phyloP scores from a whole-genome alignment of 2,888 invertebrate genomes.

The Arctia plantaginis region DNA sequence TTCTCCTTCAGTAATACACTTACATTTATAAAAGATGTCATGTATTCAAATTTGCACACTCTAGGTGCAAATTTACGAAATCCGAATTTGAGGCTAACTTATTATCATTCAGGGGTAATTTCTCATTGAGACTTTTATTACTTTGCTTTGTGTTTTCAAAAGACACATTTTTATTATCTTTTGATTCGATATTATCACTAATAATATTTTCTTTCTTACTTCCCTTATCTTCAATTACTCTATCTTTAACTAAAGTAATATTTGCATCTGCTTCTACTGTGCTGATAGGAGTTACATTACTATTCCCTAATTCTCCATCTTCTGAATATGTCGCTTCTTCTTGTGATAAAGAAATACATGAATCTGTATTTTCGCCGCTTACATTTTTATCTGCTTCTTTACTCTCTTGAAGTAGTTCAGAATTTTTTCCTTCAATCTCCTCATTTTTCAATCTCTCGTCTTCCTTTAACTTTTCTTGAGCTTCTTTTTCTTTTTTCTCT shows the following conservation, averaged over 20 bases:
- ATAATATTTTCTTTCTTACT: slow-evolving; percentile 13
- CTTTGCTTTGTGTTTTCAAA: slow-evolving; percentile 11
- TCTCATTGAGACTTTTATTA: slow-evolving; percentile 8
- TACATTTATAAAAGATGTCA: slow-evolving; percentile 28
- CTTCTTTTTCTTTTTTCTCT: slow-evolving; percentile 66
- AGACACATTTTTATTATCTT: slow-evolving; percentile 1
- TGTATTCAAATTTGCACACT: slow-evolving; percentile 31
- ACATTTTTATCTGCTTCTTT: not conserved
- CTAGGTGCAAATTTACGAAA: slow-evolving; percentile 14
- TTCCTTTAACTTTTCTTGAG: slow-evolving; percentile 46
- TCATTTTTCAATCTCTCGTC: slow-evolving; percentile 22
- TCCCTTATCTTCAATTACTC: not conserved
- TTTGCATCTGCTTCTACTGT: slow-evolving; percentile 6
- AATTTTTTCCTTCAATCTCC: slow-evolving; percentile 5
- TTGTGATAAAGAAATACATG: not conserved
- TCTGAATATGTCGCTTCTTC: not conserved
- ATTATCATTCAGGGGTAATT: slow-evolving; percentile 29
- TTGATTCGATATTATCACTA: slow-evolving; percentile 8
- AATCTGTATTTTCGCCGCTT: slow-evolving; percentile 1
- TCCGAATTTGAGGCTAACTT: slow-evolving; percentile 11
- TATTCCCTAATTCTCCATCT: slow-evolving; percentile 4
- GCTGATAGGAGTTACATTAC: not conserved
- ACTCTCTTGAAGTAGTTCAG: slow-evolving; percentile 1
- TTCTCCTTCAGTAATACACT: not conserved
- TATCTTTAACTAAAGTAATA: not conserved